Percentiles rank a stretch among this genome's conserved stretches.
These are phyloP conservation scores for Nasonia oneida DNA, from an alignment of 2,888 invertebrate species.

Conservation along the genomic window DNA sequence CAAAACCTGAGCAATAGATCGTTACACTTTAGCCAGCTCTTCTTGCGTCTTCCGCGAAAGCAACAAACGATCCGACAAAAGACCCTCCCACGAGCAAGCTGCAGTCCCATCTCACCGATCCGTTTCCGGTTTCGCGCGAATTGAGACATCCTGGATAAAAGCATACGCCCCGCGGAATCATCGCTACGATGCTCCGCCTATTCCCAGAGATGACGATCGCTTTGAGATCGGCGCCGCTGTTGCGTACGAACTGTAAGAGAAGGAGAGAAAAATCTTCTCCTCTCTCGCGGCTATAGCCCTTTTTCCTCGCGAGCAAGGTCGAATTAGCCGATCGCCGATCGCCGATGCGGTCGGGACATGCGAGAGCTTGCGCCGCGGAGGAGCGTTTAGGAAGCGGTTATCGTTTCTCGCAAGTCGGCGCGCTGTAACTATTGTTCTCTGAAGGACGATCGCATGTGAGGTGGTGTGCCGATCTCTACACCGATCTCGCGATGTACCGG, in stretches of 20 bases:
- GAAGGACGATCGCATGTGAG: slow-evolving; percentile 64
- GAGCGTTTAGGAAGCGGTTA: slow-evolving; percentile 64
- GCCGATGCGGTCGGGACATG: slow-evolving; percentile 60
- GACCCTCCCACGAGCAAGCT: neutral
- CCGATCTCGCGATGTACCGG: neutral
- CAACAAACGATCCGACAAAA: neutral
- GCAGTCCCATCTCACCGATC: neutral
- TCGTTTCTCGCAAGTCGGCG: slow-evolving; percentile 55
- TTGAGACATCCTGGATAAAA: slow-evolving; percentile 53
- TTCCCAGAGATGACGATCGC: neutral
- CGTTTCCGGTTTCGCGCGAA: slow-evolving; percentile 51
- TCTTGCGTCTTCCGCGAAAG: too few relatives aligned
- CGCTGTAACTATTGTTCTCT: slow-evolving; percentile 64
- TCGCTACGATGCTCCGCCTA: neutral
- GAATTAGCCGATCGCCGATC: slow-evolving; percentile 49
- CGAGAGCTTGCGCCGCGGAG: slow-evolving; percentile 60
- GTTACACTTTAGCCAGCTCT: too few relatives aligned
- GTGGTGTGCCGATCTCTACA: slow-evolving; percentile 9
- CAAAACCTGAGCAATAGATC: too few relatives aligned
- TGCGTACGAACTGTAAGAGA: neutral
- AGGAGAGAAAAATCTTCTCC: slow-evolving; percentile 19
- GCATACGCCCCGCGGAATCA: slow-evolving; percentile 29
- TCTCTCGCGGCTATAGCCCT: slow-evolving; percentile 1
- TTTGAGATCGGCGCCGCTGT: neutral
- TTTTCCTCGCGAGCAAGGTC: slow-evolving; percentile 9